These are phyloP conservation scores for Cryptocheilus praepositus DNA, from an alignment of 2,888 invertebrate genomes.

Conservation along the genomic window DNA sequence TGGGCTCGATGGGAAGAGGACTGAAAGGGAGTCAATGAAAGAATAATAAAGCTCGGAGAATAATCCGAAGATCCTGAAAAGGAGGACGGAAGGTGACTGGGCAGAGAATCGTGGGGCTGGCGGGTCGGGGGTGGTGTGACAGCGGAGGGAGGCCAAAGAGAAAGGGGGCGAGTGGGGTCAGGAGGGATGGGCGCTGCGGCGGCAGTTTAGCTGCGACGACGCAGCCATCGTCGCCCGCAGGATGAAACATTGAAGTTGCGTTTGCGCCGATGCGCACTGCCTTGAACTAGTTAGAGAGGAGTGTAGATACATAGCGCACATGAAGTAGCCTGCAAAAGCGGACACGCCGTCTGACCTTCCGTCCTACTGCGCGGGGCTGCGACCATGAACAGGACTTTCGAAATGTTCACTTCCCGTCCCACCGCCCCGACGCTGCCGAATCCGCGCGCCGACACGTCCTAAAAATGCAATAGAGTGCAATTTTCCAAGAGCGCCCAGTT, in stretches of 20 bases:
- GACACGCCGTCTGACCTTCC: conserved; percentile 34
- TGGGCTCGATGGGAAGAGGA: too few relatives aligned
- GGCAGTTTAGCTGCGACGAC: conserved; percentile 12
- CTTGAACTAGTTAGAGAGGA: conserved; percentile 43
- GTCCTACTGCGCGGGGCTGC: conserved; percentile 21
- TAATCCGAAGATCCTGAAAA: neutral
- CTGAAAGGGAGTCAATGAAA: too few relatives aligned
- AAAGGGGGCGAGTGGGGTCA: neutral
- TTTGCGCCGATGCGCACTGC: conserved; percentile 45
- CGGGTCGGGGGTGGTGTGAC: neutral
- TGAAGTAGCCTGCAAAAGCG: conserved; percentile 25
- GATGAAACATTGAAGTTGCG: conserved; percentile 49
- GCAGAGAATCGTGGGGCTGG: neutral
- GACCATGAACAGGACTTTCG: conserved; percentile 1
- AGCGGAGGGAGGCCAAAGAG: neutral
- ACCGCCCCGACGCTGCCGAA: too few relatives aligned
- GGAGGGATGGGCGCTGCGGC: conserved; percentile 3
- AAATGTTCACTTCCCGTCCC: neutral
- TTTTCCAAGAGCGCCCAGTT: too few relatives aligned
- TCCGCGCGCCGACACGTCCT: too few relatives aligned
- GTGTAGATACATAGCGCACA: conserved; percentile 23
- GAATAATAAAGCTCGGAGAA: neutral
- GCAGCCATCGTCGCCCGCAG: conserved; percentile 37
- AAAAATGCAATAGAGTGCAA: too few relatives aligned
- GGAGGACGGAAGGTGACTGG: neutral